These are phyloP conservation scores for Cerastis rubricosa DNA, from an alignment of 2,888 invertebrate species.

Conservation along the genomic window DNA sequence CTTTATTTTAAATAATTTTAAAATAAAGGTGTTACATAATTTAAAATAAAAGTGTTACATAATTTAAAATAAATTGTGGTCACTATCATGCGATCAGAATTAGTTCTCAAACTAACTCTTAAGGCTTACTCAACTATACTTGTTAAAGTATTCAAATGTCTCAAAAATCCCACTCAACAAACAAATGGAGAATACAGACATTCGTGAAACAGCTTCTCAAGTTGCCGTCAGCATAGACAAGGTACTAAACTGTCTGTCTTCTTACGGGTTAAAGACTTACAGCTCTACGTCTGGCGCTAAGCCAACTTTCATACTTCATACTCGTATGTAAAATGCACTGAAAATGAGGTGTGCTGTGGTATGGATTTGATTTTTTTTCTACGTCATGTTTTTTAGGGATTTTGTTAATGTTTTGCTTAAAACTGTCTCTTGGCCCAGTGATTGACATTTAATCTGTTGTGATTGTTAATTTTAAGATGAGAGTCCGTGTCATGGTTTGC, in stretches of 20 bases:
- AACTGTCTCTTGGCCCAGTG: neutral
- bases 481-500: too few species aligned
- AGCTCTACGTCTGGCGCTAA: neutral
- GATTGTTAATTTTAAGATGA: too few species aligned
- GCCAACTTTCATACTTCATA: slow-evolving; percentile 12
- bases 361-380: neutral
- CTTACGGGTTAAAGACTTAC: slow-evolving; percentile 12
- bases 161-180: neutral
- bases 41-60: too few species aligned
- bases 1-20: too few species aligned
- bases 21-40: too few species aligned
- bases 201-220: neutral
- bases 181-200: neutral
- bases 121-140: neutral
- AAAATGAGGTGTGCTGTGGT: neutral
- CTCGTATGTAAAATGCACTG: neutral
- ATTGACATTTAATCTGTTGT: too few species aligned
- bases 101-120: neutral
- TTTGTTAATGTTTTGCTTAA: neutral
- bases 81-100: neutral
- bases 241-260: neutral
- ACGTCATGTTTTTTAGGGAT: neutral
- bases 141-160: neutral
- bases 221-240: too few species aligned
- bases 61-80: neutral